Conservation (phyloP, 2,113 vertebrate species). For the Mormyrus iriodes region DNA sequence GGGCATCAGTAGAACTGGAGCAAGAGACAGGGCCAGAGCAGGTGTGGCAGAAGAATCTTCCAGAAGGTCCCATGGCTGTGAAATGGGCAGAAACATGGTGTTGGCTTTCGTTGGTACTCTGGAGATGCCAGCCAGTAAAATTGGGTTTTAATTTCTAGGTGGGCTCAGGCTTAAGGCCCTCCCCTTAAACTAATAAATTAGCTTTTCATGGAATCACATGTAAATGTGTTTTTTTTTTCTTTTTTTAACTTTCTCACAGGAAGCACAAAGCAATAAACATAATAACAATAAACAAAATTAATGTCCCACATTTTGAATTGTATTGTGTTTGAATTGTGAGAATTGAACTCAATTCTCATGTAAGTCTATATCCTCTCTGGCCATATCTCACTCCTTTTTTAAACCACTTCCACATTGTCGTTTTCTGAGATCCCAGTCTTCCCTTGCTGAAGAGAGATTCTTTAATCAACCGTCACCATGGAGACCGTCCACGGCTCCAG, state of each 20-base stretch:
- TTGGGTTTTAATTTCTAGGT: background rate
- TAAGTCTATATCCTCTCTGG: background rate
- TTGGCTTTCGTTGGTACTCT: background rate
- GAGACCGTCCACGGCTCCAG: constrained; percentile 6
- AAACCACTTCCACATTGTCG: background rate
- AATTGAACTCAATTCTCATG: background rate
- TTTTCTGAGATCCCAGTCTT: constrained; percentile 7
- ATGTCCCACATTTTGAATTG: background rate
- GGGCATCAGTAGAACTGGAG: background rate
- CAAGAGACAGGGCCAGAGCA: background rate
- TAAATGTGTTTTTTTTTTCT: background rate
- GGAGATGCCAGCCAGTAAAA: background rate
- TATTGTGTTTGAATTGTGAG: no score
- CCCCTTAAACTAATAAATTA: constrained; percentile 1
- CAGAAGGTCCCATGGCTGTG: background rate
- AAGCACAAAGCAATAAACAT: background rate
- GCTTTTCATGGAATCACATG: background rate
- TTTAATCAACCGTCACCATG: constrained; percentile 20
- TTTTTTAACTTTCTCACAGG: background rate
- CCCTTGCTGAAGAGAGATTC: background rate
- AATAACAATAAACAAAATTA: no score
- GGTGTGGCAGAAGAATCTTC: background rate
- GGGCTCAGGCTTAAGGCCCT: background rate
- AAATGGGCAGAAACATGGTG: background rate
- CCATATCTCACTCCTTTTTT: background rate